Evolutionary conservation across 2,113 vertebrate genomes (phyloP), one percentile per base, ranked within the genome.

Genomic region (Picathartes gymnocephalus): DNA sequence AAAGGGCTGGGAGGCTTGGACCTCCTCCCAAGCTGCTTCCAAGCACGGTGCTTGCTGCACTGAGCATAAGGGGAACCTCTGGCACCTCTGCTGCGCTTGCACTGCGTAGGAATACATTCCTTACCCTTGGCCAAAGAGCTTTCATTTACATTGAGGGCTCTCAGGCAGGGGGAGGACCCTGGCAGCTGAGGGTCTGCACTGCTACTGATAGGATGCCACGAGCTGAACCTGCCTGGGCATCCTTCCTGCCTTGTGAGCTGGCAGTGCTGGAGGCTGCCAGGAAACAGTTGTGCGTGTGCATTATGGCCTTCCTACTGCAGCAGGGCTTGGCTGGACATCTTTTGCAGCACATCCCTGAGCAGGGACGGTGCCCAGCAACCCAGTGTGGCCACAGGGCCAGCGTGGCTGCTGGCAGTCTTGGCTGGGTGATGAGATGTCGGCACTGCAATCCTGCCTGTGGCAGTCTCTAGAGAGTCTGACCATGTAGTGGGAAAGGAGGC

Each of bases 291-390:
- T 30, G 44, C 12, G 64, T 51, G 10, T 51, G n/a, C 1, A 0
- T 44, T 15, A 23, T 0, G 3, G 12, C 47, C 27, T 81, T 69
- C 40, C 35, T 37, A 13, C 82, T n/a, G 48, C 45, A 40, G 28
- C 76, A 35, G 56, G 33, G 39, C 61, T 62, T 48, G 31, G 25
- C 48, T n/a, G 39, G 42, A 45, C 61, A 39, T 45, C 40, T 57
- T 37, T 70, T 47, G 35, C 10, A 11, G 31, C 61, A 68, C 37
- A 31, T n/a, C 51, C 40, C 31, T 15, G 13, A 1, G 0, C 1
- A 2, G 60, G 45, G 54, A 23, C 0, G 0, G 15, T 27, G 27
- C 45, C 81, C 21, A 4, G 13, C 0, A 0, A 5, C 1, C 1
- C 39, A 27, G 25, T 7, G 1, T 9, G 40, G 73, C 33, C 6